Base-by-base conservation (phyloP, 2,888 invertebrate species). In the Apotomis betuletana region DNA sequence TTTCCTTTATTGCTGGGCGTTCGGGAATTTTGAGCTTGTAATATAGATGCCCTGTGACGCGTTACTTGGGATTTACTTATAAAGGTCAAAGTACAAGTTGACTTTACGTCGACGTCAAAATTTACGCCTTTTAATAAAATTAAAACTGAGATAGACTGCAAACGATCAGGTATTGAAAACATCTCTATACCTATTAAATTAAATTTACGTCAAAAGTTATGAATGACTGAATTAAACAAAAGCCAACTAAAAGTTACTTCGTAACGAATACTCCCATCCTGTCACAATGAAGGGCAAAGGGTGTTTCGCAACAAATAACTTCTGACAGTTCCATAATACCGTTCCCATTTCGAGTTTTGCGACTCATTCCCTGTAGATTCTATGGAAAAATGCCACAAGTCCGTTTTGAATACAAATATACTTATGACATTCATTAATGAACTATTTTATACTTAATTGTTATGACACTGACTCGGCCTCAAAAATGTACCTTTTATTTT, bases 261-360 rank as follows among this genome's bases (percentile, higher is more conserved):
- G 13, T 52, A 15, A 44, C 27, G 44, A 55, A 46, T 41, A 41
- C 41, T 6, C 36, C 55, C 5, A 12, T 54, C 27, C 8, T 5
- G 2, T 55, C 36, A 36, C 58, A 46, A 61, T 49, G 9, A 10
- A 60, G 38, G 38, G 41, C n/a, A 44, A 57, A 51, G 57, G 61
- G n/a, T 65, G 15, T 59, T 70, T 54, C 59, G 44, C 5, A 65
- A 65, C 60, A 71, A 71, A 71, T 57, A 62, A 62, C 60, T 71
- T 69, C 27, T 67, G 71, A 44, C 57, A 67, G 71, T 67, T 57
- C 51, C 61, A n/a, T 36, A 61, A 61, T 67, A 49, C 15, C 60
- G 49, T 58, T 64, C 52, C 71, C 46, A 57, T 67, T 67, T 44
- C 10, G 36, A 49, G 60, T 13, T 10, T 49, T 49, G 49, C 49